Percentiles rank a stretch among this genome's conserved stretches.
Evolutionary conservation across 1,140 invertebrate species (phyloP).

Genomic region (Lanistes nyassanus): DNA sequence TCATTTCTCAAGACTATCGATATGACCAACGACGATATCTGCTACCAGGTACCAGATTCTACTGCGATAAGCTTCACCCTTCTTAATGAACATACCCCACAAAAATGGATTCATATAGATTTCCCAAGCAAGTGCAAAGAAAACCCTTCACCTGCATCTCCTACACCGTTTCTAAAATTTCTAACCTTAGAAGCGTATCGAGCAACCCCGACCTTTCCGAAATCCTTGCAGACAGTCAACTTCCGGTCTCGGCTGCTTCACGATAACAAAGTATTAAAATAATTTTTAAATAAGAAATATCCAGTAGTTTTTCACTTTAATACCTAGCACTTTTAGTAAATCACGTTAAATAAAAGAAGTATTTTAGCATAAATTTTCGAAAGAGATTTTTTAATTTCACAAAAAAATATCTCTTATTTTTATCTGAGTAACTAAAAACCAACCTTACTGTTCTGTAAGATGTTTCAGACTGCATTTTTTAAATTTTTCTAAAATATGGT

Average conservation of each 20-base stretch:
- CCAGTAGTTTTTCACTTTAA: background rate
- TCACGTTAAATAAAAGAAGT: background rate
- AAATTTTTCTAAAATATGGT: background rate
- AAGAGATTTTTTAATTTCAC: background rate
- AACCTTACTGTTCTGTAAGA: background rate
- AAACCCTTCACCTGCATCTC: no score
- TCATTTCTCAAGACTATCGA: no score
- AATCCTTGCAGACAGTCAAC: slow-evolving; percentile 25
- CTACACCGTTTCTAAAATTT: no score
- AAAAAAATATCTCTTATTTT: background rate
- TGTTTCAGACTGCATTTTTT: background rate
- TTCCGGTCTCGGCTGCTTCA: background rate
- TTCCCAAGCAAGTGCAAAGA: no score
- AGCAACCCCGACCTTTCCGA: slow-evolving; percentile 11
- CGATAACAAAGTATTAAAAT: background rate
- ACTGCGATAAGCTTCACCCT: no score
- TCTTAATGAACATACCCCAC: no score
- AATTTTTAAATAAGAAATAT: background rate
- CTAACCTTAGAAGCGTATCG: no score
- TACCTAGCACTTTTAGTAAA: background rate
- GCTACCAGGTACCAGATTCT: no score
- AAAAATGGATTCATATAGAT: no score
- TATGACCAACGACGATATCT: no score
- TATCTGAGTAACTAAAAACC: background rate
- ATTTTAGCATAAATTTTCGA: background rate